Evolutionary conservation across 2,888 invertebrate species (phyloP).

Genomic region (Mechanitis messenoides): DNA sequence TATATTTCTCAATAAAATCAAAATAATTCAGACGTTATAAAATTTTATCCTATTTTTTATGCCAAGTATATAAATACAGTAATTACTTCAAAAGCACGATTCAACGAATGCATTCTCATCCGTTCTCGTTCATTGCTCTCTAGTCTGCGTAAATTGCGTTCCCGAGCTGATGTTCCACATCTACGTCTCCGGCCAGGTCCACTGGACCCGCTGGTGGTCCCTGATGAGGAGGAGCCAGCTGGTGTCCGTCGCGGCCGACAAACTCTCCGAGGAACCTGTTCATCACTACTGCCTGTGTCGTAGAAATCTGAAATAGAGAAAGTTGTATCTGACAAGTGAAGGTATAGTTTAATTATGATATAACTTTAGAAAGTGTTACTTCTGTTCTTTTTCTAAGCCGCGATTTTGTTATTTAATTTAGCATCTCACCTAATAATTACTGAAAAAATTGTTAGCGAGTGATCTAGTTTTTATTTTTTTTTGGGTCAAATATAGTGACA

Average conservation of each 20-base stretch:
- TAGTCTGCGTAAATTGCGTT: slow-evolving; percentile 88
- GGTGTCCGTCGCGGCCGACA: slow-evolving; percentile 51
- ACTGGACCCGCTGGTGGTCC: slow-evolving; percentile 44
- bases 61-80: background rate
- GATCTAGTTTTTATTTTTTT: too few species aligned
- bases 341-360: background rate
- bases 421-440: too few species aligned
- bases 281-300: slow-evolving; percentile 65
- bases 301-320: slow-evolving; percentile 50
- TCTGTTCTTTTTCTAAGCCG: too few species aligned
- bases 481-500: too few species aligned
- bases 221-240: slow-evolving; percentile 48
- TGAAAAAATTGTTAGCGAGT: too few species aligned
- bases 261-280: slow-evolving; percentile 46
- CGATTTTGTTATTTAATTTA: too few species aligned
- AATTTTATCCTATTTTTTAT: too few species aligned
- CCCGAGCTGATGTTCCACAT: slow-evolving; percentile 87
- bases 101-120: slow-evolving; percentile 94
- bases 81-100: slow-evolving; percentile 91
- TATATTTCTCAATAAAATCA: too few species aligned
- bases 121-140: slow-evolving; percentile 95
- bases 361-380: too few species aligned
- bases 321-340: slow-evolving; percentile 2
- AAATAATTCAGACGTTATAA: too few species aligned
- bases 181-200: slow-evolving; percentile 79